These are phyloP conservation scores for Petrocephalus sullivani DNA, from an alignment of 2,797 vertebrate species.

Conservation along the genomic window DNA sequence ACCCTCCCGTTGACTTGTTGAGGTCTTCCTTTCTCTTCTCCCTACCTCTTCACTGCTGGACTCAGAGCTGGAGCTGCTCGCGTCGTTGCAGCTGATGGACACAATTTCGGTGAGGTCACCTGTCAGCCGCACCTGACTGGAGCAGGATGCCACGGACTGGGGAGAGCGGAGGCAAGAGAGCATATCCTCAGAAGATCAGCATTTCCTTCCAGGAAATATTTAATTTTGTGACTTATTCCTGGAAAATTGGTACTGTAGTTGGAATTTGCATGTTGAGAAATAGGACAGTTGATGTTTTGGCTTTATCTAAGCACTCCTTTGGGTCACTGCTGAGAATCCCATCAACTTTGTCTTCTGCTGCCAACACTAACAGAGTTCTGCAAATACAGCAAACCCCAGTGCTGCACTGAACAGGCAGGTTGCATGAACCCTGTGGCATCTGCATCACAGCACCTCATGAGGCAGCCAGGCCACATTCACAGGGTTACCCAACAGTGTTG, in stretches of 20 bases:
- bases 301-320: not conserved
- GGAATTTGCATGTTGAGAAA: not conserved
- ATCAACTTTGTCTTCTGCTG: not conserved
- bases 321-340: not conserved
- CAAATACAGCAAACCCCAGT: conserved; percentile 29
- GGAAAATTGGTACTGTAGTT: not conserved
- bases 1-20: not conserved
- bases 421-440: conserved; percentile 1
- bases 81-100: conserved; percentile 37
- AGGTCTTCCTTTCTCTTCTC: not conserved
- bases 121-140: conserved; percentile 34
- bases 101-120: conserved; percentile 31
- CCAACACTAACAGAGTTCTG: conserved; percentile 38
- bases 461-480: not conserved
- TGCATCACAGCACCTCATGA: not conserved
- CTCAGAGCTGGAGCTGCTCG: conserved; percentile 45
- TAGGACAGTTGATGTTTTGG: not conserved
- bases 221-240: not conserved
- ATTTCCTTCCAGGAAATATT: not conserved
- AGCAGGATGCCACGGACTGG: conserved; percentile 44
- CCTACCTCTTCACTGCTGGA: conserved; percentile 58
- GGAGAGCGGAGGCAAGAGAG: not conserved
- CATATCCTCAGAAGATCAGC: not conserved
- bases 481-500: not conserved
- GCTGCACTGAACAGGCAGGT: not conserved